Evolutionary conservation across 1,140 invertebrate species (phyloP), one percentile per base, ranked within the genome.

Genomic region (Leptoteleia sp.): DNA sequence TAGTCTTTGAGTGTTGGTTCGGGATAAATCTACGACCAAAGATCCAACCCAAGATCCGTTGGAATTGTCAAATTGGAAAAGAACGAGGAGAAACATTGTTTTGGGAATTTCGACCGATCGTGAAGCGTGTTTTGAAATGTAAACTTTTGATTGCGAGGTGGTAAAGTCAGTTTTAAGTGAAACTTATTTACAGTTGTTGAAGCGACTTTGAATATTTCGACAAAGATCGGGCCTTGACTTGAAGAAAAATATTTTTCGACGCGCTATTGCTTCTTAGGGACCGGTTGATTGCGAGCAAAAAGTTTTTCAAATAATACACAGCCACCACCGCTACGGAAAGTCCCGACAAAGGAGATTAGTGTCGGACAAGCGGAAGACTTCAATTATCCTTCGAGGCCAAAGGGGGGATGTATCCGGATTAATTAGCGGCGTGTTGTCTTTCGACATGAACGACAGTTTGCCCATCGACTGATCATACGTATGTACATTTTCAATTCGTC

Each of bases 381-480:
- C 48, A 43, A 65, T 65, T 59, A 61, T 55, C 55, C 17, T 52
- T 59, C 48, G 27, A 13, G 35, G 48, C 48, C 47, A 65, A 76
- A 80, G n/a, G n/a, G n/a, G 43, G 64, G 55, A 77, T 68, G 67
- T 65, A 59, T 57, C 67, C 54, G 55, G 73, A 67, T 80, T 76
- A 65, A 80, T 70, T 77, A 64, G 42, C 57, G 16, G 17, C 17
- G 29, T 50, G 15, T 70, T 25, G 55, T 70, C 29, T 37, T 76
- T 67, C 65, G 48, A 62, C 47, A 72, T 73, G 67, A 55, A 38
- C 57, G 52, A 50, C 42, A 80, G 79, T 82, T 76, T 80, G 47
- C 48, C 52, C 65, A 42, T n/a, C 55, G 64, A 82, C 55, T 84
- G 65, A 84, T 86, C 81, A 78, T 72, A 83, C 59, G 85, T 85